Conservation (phyloP, 2,797 vertebrate genomes). For the Champsocephalus esox region DNA sequence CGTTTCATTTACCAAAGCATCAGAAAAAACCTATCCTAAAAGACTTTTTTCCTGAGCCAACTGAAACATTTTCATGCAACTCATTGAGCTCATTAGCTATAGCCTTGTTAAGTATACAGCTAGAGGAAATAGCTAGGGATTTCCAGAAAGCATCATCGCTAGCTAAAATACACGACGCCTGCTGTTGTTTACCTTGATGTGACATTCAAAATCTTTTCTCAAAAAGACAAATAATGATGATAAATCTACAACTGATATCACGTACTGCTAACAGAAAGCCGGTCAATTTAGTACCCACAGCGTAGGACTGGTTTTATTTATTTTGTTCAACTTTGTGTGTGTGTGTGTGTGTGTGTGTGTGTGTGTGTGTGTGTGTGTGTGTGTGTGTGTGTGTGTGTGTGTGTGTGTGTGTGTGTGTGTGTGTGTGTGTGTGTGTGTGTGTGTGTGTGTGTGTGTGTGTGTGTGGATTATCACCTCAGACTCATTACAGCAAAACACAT, state of each 20-base stretch:
- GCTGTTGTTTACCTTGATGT: background rate
- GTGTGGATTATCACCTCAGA: constrained; percentile 89
- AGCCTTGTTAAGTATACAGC: background rate
- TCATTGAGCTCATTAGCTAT: background rate
- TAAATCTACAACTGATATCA: background rate
- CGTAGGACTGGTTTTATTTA: constrained; percentile 21
- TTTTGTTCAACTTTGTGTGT: constrained; percentile 21
- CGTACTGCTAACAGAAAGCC: background rate
- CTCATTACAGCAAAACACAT: constrained; percentile 98
- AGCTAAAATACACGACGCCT: background rate
- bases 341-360: constrained; percentile 31
- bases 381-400: constrained; percentile 25
- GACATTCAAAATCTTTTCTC: background rate
- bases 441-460: constrained; percentile 34
- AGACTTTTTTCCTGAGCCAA: background rate
- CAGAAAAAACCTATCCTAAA: background rate
- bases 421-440: constrained; percentile 21
- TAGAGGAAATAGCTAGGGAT: background rate
- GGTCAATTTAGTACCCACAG: background rate
- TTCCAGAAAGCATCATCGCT: background rate
- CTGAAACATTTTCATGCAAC: background rate
- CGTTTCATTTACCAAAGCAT: background rate
- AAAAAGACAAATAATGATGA: background rate
- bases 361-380: constrained; percentile 20
- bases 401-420: background rate